phyloP scores from a whole-genome alignment of 2,888 invertebrate species.

The Cryptosula pallasiana region DNA sequence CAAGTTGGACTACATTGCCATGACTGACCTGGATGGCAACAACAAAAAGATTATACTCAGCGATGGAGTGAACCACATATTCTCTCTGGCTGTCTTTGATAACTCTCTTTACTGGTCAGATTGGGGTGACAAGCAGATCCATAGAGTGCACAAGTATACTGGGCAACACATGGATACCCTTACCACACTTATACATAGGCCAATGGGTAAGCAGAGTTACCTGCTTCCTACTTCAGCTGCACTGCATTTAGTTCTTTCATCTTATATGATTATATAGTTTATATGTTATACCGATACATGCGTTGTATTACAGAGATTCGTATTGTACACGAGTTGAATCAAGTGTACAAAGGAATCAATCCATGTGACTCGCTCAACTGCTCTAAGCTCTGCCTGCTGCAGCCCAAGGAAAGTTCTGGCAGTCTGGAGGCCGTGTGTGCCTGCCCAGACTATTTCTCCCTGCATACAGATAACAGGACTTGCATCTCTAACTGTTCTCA shows the following conservation, averaged over 20 bases:
- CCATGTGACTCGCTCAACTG: slow-evolving; percentile 64
- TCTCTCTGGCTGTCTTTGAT: slow-evolving; percentile 84
- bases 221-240: no score
- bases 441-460: slow-evolving; percentile 89
- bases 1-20: slow-evolving; percentile 93
- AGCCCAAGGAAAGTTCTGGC: slow-evolving; percentile 57
- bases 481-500: slow-evolving; percentile 85
- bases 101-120: slow-evolving; percentile 88
- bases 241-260: no score
- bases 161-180: slow-evolving; percentile 56
- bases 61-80: slow-evolving; percentile 63
- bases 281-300: not conserved
- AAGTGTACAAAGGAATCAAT: slow-evolving; percentile 39
- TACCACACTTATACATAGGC: slow-evolving; percentile 61
- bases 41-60: slow-evolving; percentile 71
- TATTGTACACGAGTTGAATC: slow-evolving; percentile 30
- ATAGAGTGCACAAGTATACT: slow-evolving; percentile 85
- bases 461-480: slow-evolving; percentile 65
- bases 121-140: slow-evolving; percentile 92
- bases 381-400: slow-evolving; percentile 74
- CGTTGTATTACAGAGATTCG: not conserved
- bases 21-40: slow-evolving; percentile 74
- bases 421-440: slow-evolving; percentile 65
- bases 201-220: slow-evolving; percentile 90
- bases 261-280: not conserved